These are phyloP conservation scores for Acrobasis suavella DNA, from an alignment of 2,888 invertebrate genomes.

Conservation along the genomic window DNA sequence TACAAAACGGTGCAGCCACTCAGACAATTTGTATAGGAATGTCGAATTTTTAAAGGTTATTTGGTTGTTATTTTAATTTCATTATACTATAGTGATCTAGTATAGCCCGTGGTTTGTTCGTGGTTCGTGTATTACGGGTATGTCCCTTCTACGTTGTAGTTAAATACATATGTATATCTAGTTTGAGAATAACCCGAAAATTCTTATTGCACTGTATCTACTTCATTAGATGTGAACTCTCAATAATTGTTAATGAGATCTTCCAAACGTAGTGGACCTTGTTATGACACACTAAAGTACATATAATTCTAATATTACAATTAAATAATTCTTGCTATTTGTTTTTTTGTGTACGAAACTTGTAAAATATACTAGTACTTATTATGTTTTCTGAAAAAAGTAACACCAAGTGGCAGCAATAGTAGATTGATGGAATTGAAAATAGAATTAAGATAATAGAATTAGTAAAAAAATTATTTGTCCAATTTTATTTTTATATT, in stretches of 20 bases:
- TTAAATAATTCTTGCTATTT: constrained; percentile 24
- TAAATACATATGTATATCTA: no score
- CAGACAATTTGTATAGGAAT: no score
- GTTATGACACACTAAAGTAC: constrained; percentile 23
- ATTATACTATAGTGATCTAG: no score
- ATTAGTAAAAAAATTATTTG: constrained; percentile 25
- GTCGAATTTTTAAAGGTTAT: no score
- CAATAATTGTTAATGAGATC: constrained; percentile 33
- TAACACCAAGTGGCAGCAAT: constrained; percentile 31
- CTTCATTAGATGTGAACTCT: not conserved
- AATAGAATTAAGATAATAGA: constrained; percentile 28
- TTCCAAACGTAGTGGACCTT: constrained; percentile 46
- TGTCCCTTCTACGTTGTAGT: no score
- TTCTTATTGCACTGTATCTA: no score
- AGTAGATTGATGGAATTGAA: constrained; percentile 39
- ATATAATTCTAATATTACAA: constrained; percentile 29
- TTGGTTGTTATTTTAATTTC: no score
- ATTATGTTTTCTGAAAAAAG: not conserved
- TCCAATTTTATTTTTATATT: constrained; percentile 2
- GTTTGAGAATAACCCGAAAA: no score
- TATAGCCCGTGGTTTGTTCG: no score
- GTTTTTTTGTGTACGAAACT: constrained; percentile 8
- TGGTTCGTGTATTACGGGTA: no score
- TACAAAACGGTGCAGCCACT: no score
- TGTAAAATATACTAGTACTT: not conserved